Base-by-base conservation (phyloP, 1,140 invertebrate species). In the Coptotermes formosanus region DNA sequence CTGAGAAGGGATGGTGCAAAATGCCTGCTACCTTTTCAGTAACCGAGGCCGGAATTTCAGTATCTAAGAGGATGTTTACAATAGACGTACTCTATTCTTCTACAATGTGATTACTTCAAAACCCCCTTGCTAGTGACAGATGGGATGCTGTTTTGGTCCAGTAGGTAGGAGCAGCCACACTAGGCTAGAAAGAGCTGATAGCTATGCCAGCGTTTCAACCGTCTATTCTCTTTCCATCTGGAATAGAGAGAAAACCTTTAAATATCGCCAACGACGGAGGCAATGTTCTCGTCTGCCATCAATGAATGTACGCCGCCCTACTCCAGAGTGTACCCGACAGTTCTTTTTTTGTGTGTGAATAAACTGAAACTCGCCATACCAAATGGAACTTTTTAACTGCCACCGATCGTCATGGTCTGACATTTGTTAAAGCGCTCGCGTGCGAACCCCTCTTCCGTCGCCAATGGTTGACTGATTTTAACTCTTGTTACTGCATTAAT, bases 401-500 rank as follows among this genome's bases (percentile, higher is more conserved):
- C n/a, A 23, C 55, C 55, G 55, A 59, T 23, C 55, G 55, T 59
- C 55, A 8, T 30, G 25, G 7, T 14, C n/a, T 75, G 25, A 30
- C 59, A 64, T 64, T 75, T 1, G 64, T 75, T 30, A 75, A 6
- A n/a, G 8, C 7, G 25, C 64, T 75, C 64, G 25, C 25, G 25
- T n/a, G 64, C 25, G 25, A 6, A 30, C 52, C 25, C 14, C 25
- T 30, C 6, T 30, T 30, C n/a, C n/a, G 4, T 75, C 25, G 64
- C n/a, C 64, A 75, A 75, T 75, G 64, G 64, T 75, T 30, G 64
- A 75, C 0, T 75, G 64, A 16, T 16, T 75, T 75, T 16, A 75
- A 30, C 64, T 75, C 64, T n/a, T 75, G 64, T 75, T 48, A 75
- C 64, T 75, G 14, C n/a, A 75, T 75, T 75, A 75, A 75, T 75